Base-by-base conservation (phyloP, 1,140 invertebrate genomes). In the Mercenaria mercenaria region DNA sequence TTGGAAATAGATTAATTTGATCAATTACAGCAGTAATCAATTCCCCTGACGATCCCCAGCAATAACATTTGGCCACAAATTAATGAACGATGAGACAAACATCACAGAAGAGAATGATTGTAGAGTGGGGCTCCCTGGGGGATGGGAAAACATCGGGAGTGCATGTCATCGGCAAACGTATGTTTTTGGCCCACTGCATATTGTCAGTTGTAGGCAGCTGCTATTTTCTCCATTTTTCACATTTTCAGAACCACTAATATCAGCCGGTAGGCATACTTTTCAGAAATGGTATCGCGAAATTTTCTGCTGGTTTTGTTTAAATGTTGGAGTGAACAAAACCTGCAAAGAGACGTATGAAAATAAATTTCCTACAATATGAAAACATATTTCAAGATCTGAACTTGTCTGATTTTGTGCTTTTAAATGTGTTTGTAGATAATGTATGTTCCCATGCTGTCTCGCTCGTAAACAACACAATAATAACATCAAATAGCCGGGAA, bases 1-100 rank as follows among this genome's bases (percentile, higher is more conserved):
- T 74, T 61, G 61, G 79, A 91, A 81, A 82, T 87, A 87, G 83
- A 91, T 91, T 91, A 91, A 91, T 91, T 91, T 91, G 84, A 91
- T 91, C 89, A 91, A 91, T 91, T 91, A 86, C 61, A 72, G 77
- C 77, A 76, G 81, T 91, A 87, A 87, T 91, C 52, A 86, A 87
- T 87, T 86, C 89, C 89, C 89, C 10, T 43, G 52, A 64, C 29
- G 74, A 79, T 69, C 76, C 77, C 67, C 89, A n/a, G 50, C 83
- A 81, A 85, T 82, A 82, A 81, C 77, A 82, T 82, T 82, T 82
- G 83, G 84, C 89, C 84, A 72, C 77, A 82, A 82, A 82, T 80
- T 87, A 91, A 91, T 91, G 89, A 88, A 80, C 76, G 86, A 81
- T 81, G 86, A 80, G 86, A 88, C 86, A 88, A 88, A 72, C 74